phyloP scores from a whole-genome alignment of 2,113 vertebrate genomes.

The Lota lota region DNA sequence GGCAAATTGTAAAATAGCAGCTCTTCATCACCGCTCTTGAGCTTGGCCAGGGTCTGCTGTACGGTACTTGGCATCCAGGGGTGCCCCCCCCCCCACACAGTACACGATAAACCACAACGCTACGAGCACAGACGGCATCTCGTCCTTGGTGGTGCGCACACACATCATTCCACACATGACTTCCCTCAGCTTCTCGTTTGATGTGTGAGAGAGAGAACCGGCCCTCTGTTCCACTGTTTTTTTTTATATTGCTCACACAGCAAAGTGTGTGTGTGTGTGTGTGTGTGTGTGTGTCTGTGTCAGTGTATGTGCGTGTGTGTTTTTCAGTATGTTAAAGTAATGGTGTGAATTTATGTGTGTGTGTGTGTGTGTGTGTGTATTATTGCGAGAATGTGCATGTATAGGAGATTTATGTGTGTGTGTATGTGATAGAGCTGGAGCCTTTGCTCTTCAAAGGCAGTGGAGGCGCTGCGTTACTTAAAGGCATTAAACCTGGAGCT shows the following conservation, averaged over 20 bases:
- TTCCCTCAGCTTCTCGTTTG: constrained; percentile 62
- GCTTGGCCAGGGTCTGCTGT: constrained; percentile 29
- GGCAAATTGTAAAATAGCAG: constrained; percentile 1
- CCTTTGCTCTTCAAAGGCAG: constrained; percentile 66
- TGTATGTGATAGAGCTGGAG: neutral
- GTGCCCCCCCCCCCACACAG: constrained; percentile 35
- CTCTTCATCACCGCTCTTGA: constrained; percentile 1
- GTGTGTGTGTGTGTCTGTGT: constrained; percentile 12
- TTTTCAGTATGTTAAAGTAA: neutral
- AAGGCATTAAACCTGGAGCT: constrained; percentile 71
- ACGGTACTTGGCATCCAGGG: constrained; percentile 39
- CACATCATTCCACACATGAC: constrained; percentile 67
- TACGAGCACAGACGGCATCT: constrained; percentile 64
- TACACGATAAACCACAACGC: constrained; percentile 52
- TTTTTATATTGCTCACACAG: constrained; percentile 62
- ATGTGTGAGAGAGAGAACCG: constrained; percentile 63
- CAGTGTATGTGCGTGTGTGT: constrained; percentile 3
- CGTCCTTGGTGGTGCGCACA: constrained; percentile 35
- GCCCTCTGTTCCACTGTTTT: constrained; percentile 49
- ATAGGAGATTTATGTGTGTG: neutral
- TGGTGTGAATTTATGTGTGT: neutral
- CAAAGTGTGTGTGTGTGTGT: constrained; percentile 24
- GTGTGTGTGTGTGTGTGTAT: constrained; percentile 14
- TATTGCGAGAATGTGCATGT: neutral
- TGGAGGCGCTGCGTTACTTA: constrained; percentile 58